A percentile compares a stretch with the other conserved stretches of the same genome.
phyloP scores from a whole-genome alignment of 2,797 vertebrate species.

The Anabacerthia variegaticeps region DNA sequence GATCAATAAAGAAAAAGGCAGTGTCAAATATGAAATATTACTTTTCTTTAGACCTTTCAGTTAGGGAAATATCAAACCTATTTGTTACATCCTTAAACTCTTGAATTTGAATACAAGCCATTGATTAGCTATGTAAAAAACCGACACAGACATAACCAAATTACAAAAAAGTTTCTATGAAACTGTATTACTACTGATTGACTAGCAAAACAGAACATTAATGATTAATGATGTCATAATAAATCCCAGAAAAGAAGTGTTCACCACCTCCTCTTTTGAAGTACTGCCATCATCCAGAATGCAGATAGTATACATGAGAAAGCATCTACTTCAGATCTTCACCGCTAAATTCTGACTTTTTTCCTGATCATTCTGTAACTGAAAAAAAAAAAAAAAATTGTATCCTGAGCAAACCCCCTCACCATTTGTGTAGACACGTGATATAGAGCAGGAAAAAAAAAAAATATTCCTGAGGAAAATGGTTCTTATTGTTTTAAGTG shows the following conservation, averaged over 20 bases:
- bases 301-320: not conserved
- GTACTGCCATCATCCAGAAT: not conserved
- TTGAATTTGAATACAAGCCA: constrained; percentile 20
- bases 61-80: constrained; percentile 43
- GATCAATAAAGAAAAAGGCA: constrained; percentile 47
- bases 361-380: not conserved
- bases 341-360: not conserved
- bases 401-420: not conserved
- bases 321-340: not conserved
- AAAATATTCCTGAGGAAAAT: not conserved
- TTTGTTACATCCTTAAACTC: not conserved
- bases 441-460: fast-evolving
- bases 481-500: not conserved
- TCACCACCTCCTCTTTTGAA: not conserved
- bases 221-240: not conserved
- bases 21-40: constrained; percentile 36
- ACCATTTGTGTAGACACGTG: not conserved
- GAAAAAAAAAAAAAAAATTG: not conserved
- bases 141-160: not conserved
- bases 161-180: not conserved
- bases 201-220: not conserved
- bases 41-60: constrained; percentile 29
- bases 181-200: constrained; percentile 11
- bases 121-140: constrained; percentile 2
- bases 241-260: not conserved